Percentiles rank a stretch among this genome's conserved stretches.
Evolutionary conservation across 2,888 invertebrate genomes (phyloP).

Genomic region (Mallateleia sp.): DNA sequence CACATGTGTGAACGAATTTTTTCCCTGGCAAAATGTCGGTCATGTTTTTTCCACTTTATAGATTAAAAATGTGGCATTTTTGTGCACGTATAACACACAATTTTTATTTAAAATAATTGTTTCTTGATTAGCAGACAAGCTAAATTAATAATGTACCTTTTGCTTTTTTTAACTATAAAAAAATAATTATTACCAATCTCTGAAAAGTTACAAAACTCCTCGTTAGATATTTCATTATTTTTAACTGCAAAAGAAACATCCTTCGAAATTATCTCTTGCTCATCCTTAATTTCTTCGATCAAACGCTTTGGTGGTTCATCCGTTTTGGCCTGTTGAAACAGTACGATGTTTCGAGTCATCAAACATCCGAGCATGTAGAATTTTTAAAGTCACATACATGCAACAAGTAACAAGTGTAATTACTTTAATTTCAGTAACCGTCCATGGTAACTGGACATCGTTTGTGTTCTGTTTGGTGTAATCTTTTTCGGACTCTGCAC

Average conservation of each 20-base stretch:
- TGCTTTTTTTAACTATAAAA: too few species aligned
- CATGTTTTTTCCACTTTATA: too few species aligned
- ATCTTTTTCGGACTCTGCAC: slow-evolving; percentile 80
- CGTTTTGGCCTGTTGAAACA: slow-evolving; percentile 48
- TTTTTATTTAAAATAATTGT: too few species aligned
- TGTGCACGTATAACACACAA: too few species aligned
- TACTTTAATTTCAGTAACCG: slow-evolving; percentile 80
- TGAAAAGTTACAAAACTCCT: background rate
- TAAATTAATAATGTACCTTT: too few species aligned
- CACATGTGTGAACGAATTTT: too few species aligned
- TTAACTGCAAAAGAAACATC: slow-evolving; percentile 3
- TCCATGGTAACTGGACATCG: slow-evolving; percentile 82
- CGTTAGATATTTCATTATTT: background rate
- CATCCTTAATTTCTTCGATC: slow-evolving; percentile 79
- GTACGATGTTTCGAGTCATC: background rate
- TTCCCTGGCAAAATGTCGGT: too few species aligned
- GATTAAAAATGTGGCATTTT: too few species aligned
- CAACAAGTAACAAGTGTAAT: slow-evolving; percentile 46
- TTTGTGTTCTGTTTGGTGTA: slow-evolving; percentile 57
- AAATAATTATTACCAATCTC: slow-evolving; percentile 2
- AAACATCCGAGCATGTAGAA: slow-evolving; percentile 25
- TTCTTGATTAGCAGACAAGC: too few species aligned
- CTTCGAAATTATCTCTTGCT: background rate
- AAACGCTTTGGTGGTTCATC: slow-evolving; percentile 45
- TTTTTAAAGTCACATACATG: slow-evolving; percentile 15